phyloP scores from a whole-genome alignment of 2,888 invertebrate species.

The Drosophila aldrichi region DNA sequence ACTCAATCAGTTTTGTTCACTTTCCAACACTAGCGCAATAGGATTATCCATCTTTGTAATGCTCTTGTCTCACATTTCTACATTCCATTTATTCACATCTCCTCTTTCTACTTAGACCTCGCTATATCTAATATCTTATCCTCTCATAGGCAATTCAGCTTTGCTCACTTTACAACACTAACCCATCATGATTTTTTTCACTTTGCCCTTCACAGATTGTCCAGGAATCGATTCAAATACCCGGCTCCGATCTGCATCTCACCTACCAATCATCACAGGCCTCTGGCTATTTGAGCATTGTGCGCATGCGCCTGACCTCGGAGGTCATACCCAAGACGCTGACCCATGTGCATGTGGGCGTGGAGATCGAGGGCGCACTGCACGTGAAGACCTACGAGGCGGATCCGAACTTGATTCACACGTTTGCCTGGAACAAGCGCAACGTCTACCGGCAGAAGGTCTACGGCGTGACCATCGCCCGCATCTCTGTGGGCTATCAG shows the following conservation, averaged over 20 bases:
- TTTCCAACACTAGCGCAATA: background rate
- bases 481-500: slow-evolving; percentile 97
- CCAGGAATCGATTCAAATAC: slow-evolving; percentile 97
- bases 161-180: slow-evolving; percentile 5
- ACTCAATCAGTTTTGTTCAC: too few species aligned
- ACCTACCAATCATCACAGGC: slow-evolving; percentile 98
- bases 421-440: slow-evolving; percentile 98
- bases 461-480: slow-evolving; percentile 94
- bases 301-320: slow-evolving; percentile 95
- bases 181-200: slow-evolving; percentile 26
- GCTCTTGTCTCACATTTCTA: background rate
- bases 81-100: background rate
- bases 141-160: too few species aligned
- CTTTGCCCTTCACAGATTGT: slow-evolving; percentile 89
- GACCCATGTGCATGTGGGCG: slow-evolving; percentile 95
- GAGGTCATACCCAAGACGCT: slow-evolving; percentile 92
- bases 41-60: slow-evolving; percentile 32
- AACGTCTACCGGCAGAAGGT: slow-evolving; percentile 99
- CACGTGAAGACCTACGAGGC: slow-evolving; percentile 98
- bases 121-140: background rate
- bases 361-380: slow-evolving; percentile 96
- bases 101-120: background rate
- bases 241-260: slow-evolving; percentile 96
- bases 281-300: slow-evolving; percentile 96
- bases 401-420: slow-evolving; percentile 97